Evolutionary conservation across 2,888 invertebrate genomes (phyloP), one percentile per base, ranked within the genome.

Genomic region (Drosophila parthenogenetica): DNA sequence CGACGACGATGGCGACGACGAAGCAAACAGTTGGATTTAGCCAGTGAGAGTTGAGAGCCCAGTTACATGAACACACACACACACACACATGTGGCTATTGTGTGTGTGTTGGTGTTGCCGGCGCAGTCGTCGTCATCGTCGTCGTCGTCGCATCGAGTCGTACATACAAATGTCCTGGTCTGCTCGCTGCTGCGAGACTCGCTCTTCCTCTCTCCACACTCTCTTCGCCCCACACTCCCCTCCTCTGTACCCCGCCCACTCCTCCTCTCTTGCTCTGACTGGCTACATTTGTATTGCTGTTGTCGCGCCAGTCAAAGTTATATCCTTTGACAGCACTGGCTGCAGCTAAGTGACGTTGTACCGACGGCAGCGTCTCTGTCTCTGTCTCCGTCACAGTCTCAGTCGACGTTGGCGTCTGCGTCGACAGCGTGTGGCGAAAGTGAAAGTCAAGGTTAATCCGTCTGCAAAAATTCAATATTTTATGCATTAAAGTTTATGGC

Each of bases 371-470:
- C 60, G 63, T 37, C 49, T 55, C 35, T 61, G 61, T 35, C 58
- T 43, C 66, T 67, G 68, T 71, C 22, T 29, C 29, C 46, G 48
- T 17, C 29, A 46, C 14, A 54, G 73, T 69, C 65, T 40, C 63
- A 55, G 49, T 45, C 64, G 64, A 16, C 43, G 64, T 29, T 53
- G 32, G 7, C 53, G 57, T 22, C 63, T 16, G 8, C 45, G 62
- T 46, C 71, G 63, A 51, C 81, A 67, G 35, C 62, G 72, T 51
- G 69, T 51, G 69, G 69, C 76, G 90, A 92, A 92, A 91, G 92
- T 91, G 91, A 91, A 91, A 91, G 91, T 91, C 91, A 91, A 91
- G 91, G 91, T 91, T 91, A 91, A 91, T 92, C 90, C 90, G 89
- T 91, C 90, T 91, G 91, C 89, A 87, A 91, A 89, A 82, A 89